phyloP scores from a whole-genome alignment of 2,113 vertebrate genomes.

The Origma solitaria region DNA sequence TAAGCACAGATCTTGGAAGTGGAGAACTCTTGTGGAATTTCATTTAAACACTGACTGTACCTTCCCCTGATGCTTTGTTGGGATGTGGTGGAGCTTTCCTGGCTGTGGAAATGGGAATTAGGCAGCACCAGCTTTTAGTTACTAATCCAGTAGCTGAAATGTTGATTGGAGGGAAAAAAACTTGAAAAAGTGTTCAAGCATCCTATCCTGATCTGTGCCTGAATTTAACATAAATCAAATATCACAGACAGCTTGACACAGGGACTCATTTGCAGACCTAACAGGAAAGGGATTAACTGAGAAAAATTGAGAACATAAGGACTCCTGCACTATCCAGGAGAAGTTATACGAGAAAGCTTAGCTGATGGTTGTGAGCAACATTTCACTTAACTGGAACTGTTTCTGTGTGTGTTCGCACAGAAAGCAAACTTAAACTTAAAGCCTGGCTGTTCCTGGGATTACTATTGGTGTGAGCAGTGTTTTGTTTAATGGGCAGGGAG shows the following conservation, averaged over 20 bases:
- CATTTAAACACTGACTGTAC: neutral
- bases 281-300: neutral
- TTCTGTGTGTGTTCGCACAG: neutral
- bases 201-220: neutral
- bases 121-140: neutral
- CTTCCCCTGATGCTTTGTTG: neutral
- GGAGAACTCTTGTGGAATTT: neutral
- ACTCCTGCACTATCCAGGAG: neutral
- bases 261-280: neutral
- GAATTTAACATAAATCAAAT: neutral
- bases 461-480: neutral
- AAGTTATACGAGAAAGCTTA: neutral
- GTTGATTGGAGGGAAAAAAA: neutral
- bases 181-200: neutral
- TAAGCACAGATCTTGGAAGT: neutral
- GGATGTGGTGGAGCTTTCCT: neutral
- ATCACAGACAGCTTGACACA: neutral
- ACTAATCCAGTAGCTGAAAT: neutral
- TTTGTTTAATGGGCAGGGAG: neutral
- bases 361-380: neutral
- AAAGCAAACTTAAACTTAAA: no score
- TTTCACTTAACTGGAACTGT: neutral
- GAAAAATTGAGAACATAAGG: neutral
- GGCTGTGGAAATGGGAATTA: neutral
- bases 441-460: neutral